Base-by-base conservation (phyloP, 2,888 invertebrate genomes). In the Erebia palarica region DNA sequence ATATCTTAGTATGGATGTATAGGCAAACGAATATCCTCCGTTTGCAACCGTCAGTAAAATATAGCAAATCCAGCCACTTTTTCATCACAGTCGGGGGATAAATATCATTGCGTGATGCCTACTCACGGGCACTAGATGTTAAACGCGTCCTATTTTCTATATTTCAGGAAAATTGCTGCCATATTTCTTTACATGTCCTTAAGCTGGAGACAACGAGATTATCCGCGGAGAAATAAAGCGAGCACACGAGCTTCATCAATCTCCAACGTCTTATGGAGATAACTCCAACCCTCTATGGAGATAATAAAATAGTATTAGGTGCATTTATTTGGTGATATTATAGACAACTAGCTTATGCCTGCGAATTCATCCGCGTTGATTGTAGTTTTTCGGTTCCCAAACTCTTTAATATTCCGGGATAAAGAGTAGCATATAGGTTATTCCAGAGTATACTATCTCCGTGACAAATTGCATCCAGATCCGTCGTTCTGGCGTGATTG, bases 151-250 rank as follows among this genome's bases (percentile, higher is more conserved):
- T 90, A 91, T 91, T 91, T 90, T 92, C 90, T 88, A 87, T 91
- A 91, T 90, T 88, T 88, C 84, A 88, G 88, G 89, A 90, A 90
- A 91, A 91, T 91, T 90, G 90, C 89, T 85, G 86, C 89, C 90
- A 90, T 90, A 90, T 91, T 91, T 91, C 88, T 91, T 90, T 91
- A 89, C 89, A 89, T 90, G 88, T 88, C 90, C 90, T 89, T 91
- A 90, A 90, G 88, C 87, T 86, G 86, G 88, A 91, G 90, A 91
- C 91, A 90, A 90, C 89, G 88, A 90, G 92, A 91, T 92, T 91
- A 91, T 90, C 90, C 87, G 86, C 83, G 87, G 87, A 86, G 86
- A 90, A 90, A 91, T 91, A 91, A 91, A 90, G 90, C 86, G 87
- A 68, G 88, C 89, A 88, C 90, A 89, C 79, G 87, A 85, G 86